Conservation (phyloP, 1,140 invertebrate genomes). For the Cydia pomonella region DNA sequence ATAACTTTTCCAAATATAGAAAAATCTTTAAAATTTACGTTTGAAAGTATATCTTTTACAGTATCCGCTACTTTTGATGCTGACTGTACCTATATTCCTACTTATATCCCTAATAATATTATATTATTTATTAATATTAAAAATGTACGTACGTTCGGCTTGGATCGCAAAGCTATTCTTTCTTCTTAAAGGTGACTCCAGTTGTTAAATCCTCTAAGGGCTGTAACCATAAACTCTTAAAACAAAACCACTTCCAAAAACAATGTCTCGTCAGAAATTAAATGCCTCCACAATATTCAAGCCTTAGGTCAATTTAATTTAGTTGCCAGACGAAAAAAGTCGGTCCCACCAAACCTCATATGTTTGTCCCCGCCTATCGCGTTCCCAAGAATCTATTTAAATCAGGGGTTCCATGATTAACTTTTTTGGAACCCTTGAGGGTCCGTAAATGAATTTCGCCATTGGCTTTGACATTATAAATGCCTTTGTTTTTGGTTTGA, state of each 20-base stretch:
- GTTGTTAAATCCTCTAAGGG: too few species aligned
- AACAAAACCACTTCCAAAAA: not conserved
- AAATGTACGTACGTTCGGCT: too few species aligned
- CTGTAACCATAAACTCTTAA: too few species aligned
- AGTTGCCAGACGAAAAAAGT: constrained; percentile 69
- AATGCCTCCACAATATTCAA: constrained; percentile 29
- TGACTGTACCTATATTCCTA: too few species aligned
- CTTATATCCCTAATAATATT: too few species aligned
- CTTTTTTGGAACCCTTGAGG: constrained; percentile 50
- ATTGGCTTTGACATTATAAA: constrained; percentile 46
- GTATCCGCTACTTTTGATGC: too few species aligned
- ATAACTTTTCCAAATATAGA: too few species aligned
- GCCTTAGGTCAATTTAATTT: constrained; percentile 64
- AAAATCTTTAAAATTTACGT: too few species aligned
- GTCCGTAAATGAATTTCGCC: constrained; percentile 51
- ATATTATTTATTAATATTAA: too few species aligned
- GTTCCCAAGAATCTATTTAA: constrained; percentile 68
- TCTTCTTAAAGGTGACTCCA: too few species aligned
- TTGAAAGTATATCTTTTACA: too few species aligned
- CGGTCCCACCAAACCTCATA: constrained; percentile 60
- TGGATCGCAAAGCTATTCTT: too few species aligned
- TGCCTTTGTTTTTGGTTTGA: constrained; percentile 43
- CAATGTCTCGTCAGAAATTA: constrained; percentile 25
- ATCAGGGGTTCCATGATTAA: constrained; percentile 62
- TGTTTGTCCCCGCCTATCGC: constrained; percentile 65